Conservation (phyloP, 2,888 invertebrate genomes). For the Noctua pronuba region DNA sequence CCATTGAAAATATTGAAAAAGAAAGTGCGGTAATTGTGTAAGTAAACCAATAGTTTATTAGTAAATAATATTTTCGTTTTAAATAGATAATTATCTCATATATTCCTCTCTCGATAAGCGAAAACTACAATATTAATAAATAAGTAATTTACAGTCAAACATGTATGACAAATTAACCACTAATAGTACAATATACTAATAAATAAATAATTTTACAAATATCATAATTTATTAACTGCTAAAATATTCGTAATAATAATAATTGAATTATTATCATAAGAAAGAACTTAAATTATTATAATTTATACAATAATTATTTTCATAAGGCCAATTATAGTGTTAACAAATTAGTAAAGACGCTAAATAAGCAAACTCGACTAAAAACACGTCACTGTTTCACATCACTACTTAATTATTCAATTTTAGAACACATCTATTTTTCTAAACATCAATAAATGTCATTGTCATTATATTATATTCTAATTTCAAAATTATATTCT, state of each 20-base stretch:
- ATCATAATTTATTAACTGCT: conserved; percentile 53
- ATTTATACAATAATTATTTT: conserved; percentile 56
- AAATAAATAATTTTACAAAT: conserved; percentile 59
- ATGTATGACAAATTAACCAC: conserved; percentile 53
- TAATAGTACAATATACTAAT: conserved; percentile 51
- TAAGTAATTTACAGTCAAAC: conserved; percentile 53
- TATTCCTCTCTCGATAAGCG: conserved; percentile 58
- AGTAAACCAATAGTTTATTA: conserved; percentile 37
- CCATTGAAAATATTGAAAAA: conserved; percentile 37
- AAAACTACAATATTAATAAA: conserved; percentile 60
- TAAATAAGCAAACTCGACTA: conserved; percentile 60
- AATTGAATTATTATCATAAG: conserved; percentile 72
- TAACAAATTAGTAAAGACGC: conserved; percentile 29
- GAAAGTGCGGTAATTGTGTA: conserved; percentile 38
- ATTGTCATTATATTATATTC: conserved; percentile 30
- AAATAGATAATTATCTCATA: conserved; percentile 46
- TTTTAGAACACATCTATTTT: conserved; percentile 44
- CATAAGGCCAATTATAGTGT: conserved; percentile 73
- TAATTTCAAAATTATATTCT: conserved; percentile 46
- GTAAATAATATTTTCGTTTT: conserved; percentile 21
- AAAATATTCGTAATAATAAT: conserved; percentile 69
- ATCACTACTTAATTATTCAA: conserved; percentile 33
- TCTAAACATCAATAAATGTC: conserved; percentile 52
- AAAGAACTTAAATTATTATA: conserved; percentile 58
- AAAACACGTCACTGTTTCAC: conserved; percentile 45